phyloP scores from a whole-genome alignment of 2,113 vertebrate genomes.

The Lontra canadensis region DNA sequence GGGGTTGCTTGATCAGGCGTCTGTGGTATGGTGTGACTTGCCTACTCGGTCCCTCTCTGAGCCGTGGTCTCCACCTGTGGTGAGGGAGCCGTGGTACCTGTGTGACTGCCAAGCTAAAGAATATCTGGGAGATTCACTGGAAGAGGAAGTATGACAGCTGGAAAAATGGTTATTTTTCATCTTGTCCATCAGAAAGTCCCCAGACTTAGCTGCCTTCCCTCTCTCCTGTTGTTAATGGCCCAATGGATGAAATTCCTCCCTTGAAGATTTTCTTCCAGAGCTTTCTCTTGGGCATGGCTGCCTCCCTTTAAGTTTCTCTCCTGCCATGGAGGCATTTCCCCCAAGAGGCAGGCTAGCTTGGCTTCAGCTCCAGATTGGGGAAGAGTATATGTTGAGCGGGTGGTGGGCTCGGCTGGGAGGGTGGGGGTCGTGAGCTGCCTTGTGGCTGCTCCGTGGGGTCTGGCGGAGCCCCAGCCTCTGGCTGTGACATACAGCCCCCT shows the following conservation, averaged over 20 bases:
- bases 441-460: slow-evolving; percentile 63
- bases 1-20: neutral
- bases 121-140: neutral
- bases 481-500: slow-evolving; percentile 78
- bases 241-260: neutral
- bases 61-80: neutral
- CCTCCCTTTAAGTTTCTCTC: slow-evolving; percentile 39
- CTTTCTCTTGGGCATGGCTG: neutral
- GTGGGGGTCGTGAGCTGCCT: slow-evolving; percentile 57
- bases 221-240: neutral
- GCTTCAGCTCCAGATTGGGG: neutral
- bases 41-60: neutral
- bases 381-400: neutral
- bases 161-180: slow-evolving; percentile 38
- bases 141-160: neutral
- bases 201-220: neutral
- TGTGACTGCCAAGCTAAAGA: neutral
- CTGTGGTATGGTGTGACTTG: no score
- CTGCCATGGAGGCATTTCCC: slow-evolving; percentile 63
- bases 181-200: neutral
- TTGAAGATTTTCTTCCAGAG: slow-evolving; percentile 8
- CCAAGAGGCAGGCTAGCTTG: neutral
- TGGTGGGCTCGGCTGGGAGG: neutral
- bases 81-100: neutral
- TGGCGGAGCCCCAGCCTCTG: slow-evolving; percentile 72